Evolutionary conservation across 23 tunicate genomes (phyloP).

Genomic region (Trididemnum miniatum): DNA sequence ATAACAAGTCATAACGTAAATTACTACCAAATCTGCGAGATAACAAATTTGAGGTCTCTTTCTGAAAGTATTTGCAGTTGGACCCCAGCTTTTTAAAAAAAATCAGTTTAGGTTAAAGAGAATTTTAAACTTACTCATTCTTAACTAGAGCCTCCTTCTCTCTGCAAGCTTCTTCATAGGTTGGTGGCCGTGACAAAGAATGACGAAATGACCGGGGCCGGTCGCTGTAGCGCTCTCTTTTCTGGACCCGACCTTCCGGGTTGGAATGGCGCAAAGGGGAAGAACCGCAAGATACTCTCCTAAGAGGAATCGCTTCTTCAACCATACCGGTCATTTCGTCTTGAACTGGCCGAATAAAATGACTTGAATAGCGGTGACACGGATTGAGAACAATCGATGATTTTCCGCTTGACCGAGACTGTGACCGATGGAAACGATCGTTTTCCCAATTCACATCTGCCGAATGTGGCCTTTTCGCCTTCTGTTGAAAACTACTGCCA

Average conservation of each 20-base stretch:
- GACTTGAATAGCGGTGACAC: constrained; percentile 13
- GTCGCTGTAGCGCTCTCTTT: not conserved
- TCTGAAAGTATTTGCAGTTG: no score
- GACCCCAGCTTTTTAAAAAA: no score
- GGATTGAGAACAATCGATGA: not conserved
- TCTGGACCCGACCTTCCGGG: not conserved
- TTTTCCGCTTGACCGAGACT: constrained; percentile 6
- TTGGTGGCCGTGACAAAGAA: constrained; percentile 30
- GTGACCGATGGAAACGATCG: not conserved
- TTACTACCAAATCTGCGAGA: no score
- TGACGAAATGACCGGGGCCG: constrained; percentile 20
- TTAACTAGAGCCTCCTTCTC: constrained; percentile 16
- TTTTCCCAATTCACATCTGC: not conserved
- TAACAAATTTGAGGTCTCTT: no score
- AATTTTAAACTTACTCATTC: not conserved
- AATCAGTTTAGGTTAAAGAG: no score
- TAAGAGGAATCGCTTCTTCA: not conserved
- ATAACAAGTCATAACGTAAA: no score
- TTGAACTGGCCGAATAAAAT: not conserved
- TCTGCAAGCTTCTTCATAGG: constrained; percentile 48
- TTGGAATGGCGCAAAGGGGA: not conserved
- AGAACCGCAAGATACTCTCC: not conserved
- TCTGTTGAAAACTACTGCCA: not conserved
- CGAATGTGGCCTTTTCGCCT: not conserved
- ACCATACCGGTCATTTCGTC: not conserved